Evolutionary conservation across 2,888 invertebrate genomes (phyloP).

Genomic region (Trachelus iudaicus): DNA sequence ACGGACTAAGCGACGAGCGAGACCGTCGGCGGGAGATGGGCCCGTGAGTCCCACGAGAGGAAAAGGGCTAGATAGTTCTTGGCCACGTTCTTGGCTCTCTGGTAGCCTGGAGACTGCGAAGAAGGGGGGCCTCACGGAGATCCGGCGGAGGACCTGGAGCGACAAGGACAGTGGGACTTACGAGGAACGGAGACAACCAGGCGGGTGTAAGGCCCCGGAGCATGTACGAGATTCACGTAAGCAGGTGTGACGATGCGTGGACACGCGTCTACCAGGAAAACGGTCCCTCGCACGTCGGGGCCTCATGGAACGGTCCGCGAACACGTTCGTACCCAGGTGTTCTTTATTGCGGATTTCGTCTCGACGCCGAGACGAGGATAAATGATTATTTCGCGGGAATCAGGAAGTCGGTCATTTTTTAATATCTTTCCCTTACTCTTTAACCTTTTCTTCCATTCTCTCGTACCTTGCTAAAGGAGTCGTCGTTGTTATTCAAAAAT

Average conservation of each 20-base stretch:
- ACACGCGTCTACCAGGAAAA: slow-evolving; percentile 64
- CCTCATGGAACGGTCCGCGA: slow-evolving; percentile 14
- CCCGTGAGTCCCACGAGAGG: slow-evolving; percentile 1
- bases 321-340: slow-evolving; percentile 47
- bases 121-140: neutral
- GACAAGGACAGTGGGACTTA: neutral
- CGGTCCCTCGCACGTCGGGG: slow-evolving; percentile 36
- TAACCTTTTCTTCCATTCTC: neutral
- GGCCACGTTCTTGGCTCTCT: neutral
- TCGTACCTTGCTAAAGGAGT: neutral
- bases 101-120: neutral
- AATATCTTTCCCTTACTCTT: neutral
- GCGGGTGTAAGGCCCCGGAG: slow-evolving; percentile 29
- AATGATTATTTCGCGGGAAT: slow-evolving; percentile 29
- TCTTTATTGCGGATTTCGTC: slow-evolving; percentile 51
- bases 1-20: slow-evolving; percentile 17
- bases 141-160: neutral
- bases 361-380: slow-evolving; percentile 17
- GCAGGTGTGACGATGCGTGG: slow-evolving; percentile 65
- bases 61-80: slow-evolving; percentile 12
- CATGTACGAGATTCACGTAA: slow-evolving; percentile 53
- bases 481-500: neutral
- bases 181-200: slow-evolving; percentile 10
- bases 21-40: neutral
- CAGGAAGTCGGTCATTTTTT: neutral